Conservation (phyloP, 2,113 vertebrate genomes). For the Nanorana parkeri region DNA sequence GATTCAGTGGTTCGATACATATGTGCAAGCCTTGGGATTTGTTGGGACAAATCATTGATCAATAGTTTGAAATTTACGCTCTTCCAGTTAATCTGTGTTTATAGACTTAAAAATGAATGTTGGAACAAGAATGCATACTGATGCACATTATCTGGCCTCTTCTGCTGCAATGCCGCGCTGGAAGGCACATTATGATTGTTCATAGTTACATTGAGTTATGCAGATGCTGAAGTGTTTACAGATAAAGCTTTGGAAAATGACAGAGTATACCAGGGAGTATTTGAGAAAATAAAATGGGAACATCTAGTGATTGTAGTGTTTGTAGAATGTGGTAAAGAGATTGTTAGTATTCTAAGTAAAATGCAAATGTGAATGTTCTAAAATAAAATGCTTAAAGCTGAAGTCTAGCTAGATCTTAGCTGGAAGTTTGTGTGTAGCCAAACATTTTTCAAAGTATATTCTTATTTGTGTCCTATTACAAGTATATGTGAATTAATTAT, state of each 20-base stretch:
- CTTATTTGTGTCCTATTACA: too few relatives aligned
- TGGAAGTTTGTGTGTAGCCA: too few relatives aligned
- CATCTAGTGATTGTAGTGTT: not conserved
- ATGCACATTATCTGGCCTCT: constrained; percentile 5
- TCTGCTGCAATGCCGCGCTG: not conserved
- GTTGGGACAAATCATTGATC: not conserved
- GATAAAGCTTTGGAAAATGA: constrained; percentile 1
- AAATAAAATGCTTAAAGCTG: too few relatives aligned
- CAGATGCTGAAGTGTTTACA: not conserved
- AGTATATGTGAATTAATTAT: too few relatives aligned
- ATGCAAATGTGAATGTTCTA: too few relatives aligned
- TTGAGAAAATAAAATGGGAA: not conserved
- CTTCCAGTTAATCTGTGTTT: constrained; percentile 3
- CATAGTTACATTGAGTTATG: not conserved
- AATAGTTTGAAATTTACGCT: not conserved
- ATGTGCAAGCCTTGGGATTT: not conserved
- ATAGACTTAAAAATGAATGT: not conserved
- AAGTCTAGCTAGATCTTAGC: too few relatives aligned
- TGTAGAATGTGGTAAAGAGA: too few relatives aligned
- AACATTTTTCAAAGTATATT: not conserved
- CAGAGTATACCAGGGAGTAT: not conserved
- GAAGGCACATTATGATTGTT: constrained; percentile 4
- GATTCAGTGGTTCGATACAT: not conserved
- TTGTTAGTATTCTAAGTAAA: too few relatives aligned
- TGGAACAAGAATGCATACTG: constrained; percentile 5